Percentiles rank a stretch among this genome's conserved stretches.
Conservation (phyloP, 2,113 vertebrate species). For the Carassius carassius region DNA sequence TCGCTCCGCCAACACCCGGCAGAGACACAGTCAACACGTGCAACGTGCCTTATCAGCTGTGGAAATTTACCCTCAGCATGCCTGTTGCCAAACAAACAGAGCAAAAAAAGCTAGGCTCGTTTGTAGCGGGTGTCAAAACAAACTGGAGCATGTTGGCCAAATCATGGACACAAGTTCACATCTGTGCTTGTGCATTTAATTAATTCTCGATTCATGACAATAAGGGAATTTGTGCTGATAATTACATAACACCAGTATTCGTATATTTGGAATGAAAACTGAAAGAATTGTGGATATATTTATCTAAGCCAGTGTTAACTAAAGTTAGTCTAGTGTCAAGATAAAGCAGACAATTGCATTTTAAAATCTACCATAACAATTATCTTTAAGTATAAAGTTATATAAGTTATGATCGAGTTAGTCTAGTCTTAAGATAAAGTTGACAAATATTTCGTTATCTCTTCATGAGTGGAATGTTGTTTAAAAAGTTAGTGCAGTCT, state of each 20-base stretch:
- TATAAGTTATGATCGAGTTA: no score
- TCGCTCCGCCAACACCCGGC: conserved; percentile 32
- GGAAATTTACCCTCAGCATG: conserved; percentile 40
- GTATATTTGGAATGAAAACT: background rate
- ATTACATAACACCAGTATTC: background rate
- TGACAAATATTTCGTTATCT: background rate
- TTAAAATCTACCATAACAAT: background rate
- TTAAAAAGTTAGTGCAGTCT: background rate
- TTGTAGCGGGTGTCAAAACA: conserved; percentile 6
- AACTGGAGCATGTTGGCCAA: background rate
- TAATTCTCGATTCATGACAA: background rate
- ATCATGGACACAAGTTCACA: background rate
- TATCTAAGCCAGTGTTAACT: background rate
- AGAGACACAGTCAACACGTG: conserved; percentile 10
- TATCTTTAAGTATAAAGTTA: no score
- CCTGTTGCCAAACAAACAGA: conserved; percentile 19
- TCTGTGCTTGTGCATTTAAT: background rate
- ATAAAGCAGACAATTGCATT: background rate
- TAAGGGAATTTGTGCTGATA: background rate
- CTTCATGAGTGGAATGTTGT: background rate
- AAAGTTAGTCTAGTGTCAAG: background rate
- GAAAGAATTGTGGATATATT: no score
- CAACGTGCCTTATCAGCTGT: conserved; percentile 31
- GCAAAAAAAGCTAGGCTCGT: background rate
- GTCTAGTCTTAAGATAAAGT: background rate